Evolutionary conservation across 2,797 vertebrate genomes (phyloP).

Genomic region (Balearica regulorum): DNA sequence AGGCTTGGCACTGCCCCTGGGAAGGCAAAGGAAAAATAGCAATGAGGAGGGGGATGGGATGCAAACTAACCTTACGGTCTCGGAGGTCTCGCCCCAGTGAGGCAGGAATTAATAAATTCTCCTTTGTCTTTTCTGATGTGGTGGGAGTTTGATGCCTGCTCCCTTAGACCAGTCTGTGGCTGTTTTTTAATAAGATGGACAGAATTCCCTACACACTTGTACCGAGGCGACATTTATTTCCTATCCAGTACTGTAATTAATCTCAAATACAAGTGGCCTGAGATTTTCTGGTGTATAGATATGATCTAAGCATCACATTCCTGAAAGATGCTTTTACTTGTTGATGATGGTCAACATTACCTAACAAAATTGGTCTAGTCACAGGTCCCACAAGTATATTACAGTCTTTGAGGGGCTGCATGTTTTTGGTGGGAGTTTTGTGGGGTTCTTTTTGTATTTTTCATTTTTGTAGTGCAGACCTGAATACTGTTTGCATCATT

Average conservation of each 20-base stretch:
- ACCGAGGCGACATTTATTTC: background rate
- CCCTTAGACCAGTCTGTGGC: background rate
- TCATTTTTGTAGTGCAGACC: background rate
- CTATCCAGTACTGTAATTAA: background rate
- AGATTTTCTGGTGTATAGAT: background rate
- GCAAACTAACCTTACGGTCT: background rate
- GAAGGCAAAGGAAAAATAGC: background rate
- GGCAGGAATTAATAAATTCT: background rate
- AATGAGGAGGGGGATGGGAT: background rate
- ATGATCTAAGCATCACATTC: background rate
- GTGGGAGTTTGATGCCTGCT: background rate
- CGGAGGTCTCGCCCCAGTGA: background rate
- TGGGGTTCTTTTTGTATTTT: background rate
- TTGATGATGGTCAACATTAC: background rate
- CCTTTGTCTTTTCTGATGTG: background rate
- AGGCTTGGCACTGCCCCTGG: background rate
- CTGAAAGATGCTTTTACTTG: background rate
- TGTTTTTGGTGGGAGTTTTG: background rate
- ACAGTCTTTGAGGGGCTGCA: background rate
- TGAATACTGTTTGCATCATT: background rate
- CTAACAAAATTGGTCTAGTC: background rate
- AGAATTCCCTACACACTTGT: background rate
- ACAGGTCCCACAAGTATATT: background rate
- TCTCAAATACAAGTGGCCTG: background rate
- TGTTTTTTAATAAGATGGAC: background rate